Conservation (phyloP, 2,888 invertebrate species). For the Torymus auratus region DNA sequence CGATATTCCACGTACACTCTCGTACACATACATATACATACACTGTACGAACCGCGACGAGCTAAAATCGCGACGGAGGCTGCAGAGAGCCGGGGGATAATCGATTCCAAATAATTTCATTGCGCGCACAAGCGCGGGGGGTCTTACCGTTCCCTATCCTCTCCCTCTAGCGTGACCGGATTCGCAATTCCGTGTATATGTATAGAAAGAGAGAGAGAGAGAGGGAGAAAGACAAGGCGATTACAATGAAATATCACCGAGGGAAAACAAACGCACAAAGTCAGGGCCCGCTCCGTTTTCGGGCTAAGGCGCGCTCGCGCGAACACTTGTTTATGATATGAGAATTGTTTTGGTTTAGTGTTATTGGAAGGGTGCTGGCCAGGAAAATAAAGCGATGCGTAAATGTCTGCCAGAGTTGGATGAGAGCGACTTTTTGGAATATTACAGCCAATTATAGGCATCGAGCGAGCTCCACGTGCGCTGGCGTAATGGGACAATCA, state of each 20-base stretch:
- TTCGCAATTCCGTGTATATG: not conserved
- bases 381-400: not conserved
- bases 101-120: constrained; percentile 47
- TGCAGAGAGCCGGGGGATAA: not conserved
- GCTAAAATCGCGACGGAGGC: too few relatives aligned
- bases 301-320: not conserved
- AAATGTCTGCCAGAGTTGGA: not conserved
- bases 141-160: too few relatives aligned
- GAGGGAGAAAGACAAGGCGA: not conserved
- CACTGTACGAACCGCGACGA: too few relatives aligned
- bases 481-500: not conserved
- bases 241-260: not conserved
- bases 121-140: not conserved
- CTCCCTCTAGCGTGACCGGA: constrained; percentile 26
- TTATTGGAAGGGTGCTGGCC: not conserved
- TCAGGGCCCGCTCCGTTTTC: constrained; percentile 4
- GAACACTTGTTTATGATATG: constrained; percentile 5
- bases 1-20: too few relatives aligned
- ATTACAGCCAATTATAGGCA: constrained; percentile 13
- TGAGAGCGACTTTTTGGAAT: constrained; percentile 7
- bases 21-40: too few relatives aligned
- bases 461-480: not conserved
- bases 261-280: constrained; percentile 14
- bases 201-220: too few relatives aligned
- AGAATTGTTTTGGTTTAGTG: constrained; percentile 26